Evolutionary conservation across 2,113 vertebrate genomes (phyloP), one percentile per base, ranked within the genome.

Genomic region (Oxyruncus cristatus): DNA sequence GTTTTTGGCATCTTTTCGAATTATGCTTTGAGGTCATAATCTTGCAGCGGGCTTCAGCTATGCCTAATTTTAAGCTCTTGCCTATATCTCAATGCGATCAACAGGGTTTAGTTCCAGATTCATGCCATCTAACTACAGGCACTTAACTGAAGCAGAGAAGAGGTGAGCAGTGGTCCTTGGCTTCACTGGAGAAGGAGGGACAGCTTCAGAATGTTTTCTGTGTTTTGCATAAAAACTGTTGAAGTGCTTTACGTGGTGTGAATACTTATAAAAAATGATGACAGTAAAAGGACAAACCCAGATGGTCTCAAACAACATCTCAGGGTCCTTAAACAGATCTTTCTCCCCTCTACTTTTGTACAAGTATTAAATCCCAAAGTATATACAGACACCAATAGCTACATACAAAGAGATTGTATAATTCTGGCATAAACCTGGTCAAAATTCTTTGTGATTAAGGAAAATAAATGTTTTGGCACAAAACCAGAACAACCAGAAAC

Each of bases 51-150:
- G 42, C 90, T 94, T 93, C 78, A 88, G 58, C 67, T 88, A 77
- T 86, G 63, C 47, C 35, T 86, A 50, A 71, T 85, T 93, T 92
- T 93, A 95, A 92, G 55, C 27, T 85, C 52, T 71, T 93, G 71
- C 59, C 74, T 88, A 47, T 55, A 88, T 59, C 35, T 46, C 47
- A 80, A 32, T 30, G 47, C 71, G 30, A 83, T 88, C 59, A 84
- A 59, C 7, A 59, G 50, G 37, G 23, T 75, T 92, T 95, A 84
- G 50, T 22, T 85, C 39, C 63, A 77, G 46, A 88, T 59, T 89
- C 5, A 5, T 74, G 42, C 47, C 56, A 56, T 71, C 72, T 70
- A 41, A 73, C 63, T n/a, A 21, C 37, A 42, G 22, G 50, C 26
- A 47, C 41, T 82, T 65, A 50, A n/a, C 18, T 77, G 62, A 92